Evolutionary conservation across 2,888 invertebrate genomes (phyloP).

Genomic region (Thyatira batis): DNA sequence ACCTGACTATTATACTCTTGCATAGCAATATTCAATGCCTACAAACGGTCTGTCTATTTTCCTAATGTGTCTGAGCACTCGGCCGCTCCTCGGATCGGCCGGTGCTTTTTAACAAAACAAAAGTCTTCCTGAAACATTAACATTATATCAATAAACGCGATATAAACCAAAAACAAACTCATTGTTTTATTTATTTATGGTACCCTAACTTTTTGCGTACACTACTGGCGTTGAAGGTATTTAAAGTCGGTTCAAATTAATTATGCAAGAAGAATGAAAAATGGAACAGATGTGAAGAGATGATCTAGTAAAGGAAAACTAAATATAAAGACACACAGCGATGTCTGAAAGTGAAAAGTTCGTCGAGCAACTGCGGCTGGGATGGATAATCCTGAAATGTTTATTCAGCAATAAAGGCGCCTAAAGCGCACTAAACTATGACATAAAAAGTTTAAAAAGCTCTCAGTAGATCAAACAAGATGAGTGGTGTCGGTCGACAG

Average conservation of each 20-base stretch:
- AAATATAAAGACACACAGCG: background rate
- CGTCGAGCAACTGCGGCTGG: constrained; percentile 43
- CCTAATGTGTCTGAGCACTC: constrained; percentile 60
- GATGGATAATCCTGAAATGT: constrained; percentile 66
- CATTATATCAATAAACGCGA: constrained; percentile 57
- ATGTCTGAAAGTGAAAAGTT: constrained; percentile 42
- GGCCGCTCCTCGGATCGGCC: constrained; percentile 48
- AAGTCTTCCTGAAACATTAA: constrained; percentile 63
- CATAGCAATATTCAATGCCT: constrained; percentile 47
- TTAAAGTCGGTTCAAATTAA: constrained; percentile 8
- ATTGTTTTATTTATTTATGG: constrained; percentile 54
- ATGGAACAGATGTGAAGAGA: background rate
- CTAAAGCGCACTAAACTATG: constrained; percentile 75
- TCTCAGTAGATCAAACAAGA: constrained; percentile 82
- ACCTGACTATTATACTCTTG: constrained; percentile 22
- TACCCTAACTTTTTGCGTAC: constrained; percentile 41
- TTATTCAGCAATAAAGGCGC: constrained; percentile 77
- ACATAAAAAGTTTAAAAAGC: constrained; percentile 82
- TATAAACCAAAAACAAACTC: constrained; percentile 48
- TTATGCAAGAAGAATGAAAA: background rate
- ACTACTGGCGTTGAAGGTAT: constrained; percentile 41
- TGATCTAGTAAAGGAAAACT: background rate
- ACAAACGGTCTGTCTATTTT: constrained; percentile 68
- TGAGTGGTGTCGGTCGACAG: constrained; percentile 71
- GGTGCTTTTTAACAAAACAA: constrained; percentile 67